Conservation (phyloP, 2,888 invertebrate genomes). For the Amorpha juglandis region DNA sequence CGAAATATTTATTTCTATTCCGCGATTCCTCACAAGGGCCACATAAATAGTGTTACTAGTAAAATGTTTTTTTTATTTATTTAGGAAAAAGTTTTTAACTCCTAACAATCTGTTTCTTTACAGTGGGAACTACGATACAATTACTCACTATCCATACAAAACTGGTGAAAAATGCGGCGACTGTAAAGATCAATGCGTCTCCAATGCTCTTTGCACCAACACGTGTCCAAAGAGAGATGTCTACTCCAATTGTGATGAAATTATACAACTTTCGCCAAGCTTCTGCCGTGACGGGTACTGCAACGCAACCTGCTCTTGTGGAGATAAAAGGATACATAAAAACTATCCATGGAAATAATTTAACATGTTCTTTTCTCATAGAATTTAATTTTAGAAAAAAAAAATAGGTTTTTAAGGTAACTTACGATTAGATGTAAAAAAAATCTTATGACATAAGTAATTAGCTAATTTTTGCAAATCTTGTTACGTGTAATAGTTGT, state of each 20-base stretch:
- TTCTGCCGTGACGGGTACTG: conserved; percentile 84
- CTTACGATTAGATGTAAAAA: too few species aligned
- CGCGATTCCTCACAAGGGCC: too few species aligned
- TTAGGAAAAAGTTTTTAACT: too few species aligned
- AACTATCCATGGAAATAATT: conserved; percentile 53
- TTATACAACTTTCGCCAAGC: conserved; percentile 69
- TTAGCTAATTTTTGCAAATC: too few species aligned
- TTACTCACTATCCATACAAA: conserved; percentile 87
- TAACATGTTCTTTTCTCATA: not conserved
- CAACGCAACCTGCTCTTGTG: conserved; percentile 89
- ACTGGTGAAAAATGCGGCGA: conserved; percentile 86
- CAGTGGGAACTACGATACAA: conserved; percentile 88
- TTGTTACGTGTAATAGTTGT: too few species aligned
- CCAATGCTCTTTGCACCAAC: conserved; percentile 89
- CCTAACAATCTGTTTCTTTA: conserved; percentile 23
- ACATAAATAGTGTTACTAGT: too few species aligned
- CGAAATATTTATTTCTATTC: too few species aligned
- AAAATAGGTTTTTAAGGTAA: not conserved
- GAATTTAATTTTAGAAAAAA: not conserved
- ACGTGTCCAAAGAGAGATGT: conserved; percentile 87
- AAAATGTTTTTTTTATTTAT: too few species aligned
- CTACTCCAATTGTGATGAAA: conserved; percentile 89
- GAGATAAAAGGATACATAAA: conserved; percentile 76
- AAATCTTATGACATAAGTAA: not conserved
- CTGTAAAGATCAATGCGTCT: conserved; percentile 86